Base-by-base conservation (phyloP, 2,797 vertebrate species). In the Vireo griseus region DNA sequence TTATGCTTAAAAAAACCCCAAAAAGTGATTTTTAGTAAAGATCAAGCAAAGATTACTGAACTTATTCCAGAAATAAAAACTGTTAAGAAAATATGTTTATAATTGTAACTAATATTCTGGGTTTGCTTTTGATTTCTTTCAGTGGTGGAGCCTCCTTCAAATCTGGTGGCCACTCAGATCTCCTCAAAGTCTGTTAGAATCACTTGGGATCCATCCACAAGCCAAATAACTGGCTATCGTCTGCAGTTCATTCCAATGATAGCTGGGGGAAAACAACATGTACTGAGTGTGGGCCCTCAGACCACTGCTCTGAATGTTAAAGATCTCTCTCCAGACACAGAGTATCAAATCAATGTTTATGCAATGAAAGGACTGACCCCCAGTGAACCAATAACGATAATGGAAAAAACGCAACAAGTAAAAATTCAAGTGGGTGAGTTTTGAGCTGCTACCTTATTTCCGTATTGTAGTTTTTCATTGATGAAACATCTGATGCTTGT, bases 371-470 rank as follows among this genome's bases (percentile, higher is more conserved):
- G 98, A 44, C 95, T 99, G 94, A 98, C 95, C 18, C 97, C 99
- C 85, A 99, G 99, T 55, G 99, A 99, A 69, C 97, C 99, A 5
- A 22, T 98, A 92, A 96, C 91, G 0, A 81, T 97, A 90, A 98
- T 99, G 98, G 98, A 99, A 95, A 99, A 98, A 98, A 99, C 99
- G 2, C 97, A 98, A 77, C 98, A 98, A 21, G 91, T 99, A 18
- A 98, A 98, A 96, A 97, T 99, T 55, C 98, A 98, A 95, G 87
- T 99, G 91, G 99, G 99, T 99, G 91, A 98, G 99, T 97, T 65
- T 81, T 59, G 58, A 86, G 33, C 37, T 47, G 31, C 33, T 68
- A 19, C 18, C 9, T 40, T 68, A 29, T 87, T 92, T 79, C 84
- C 28, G 58, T 28, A 18, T 2, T 5, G 44, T 44, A 35, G 16